Evolutionary conservation across 1,140 invertebrate species (phyloP), one percentile per base, ranked within the genome.

Genomic region (Drosophila bocki): DNA sequence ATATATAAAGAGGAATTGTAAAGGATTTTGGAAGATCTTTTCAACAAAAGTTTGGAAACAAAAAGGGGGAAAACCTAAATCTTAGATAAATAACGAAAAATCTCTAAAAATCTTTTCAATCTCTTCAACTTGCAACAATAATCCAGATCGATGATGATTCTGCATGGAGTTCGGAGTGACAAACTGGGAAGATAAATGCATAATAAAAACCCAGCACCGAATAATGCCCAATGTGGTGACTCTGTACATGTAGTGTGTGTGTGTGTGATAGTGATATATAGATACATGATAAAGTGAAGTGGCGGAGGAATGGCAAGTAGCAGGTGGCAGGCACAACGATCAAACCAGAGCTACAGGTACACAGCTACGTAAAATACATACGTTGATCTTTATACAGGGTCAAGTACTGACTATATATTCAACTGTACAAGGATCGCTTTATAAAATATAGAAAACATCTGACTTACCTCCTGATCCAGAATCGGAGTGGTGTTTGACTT

Each of bases 391-490:
- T 80, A 63, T 65, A 81, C 47, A 75, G 62, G 78, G 42, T 72
- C 39, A 33, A 53, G 44, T 63, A 64, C 32, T 50, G 41, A 57
- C 51, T 69, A 42, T 56, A 56, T 39, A n/a, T 22, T 48, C 9
- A 72, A 37, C 54, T 72, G 70, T 60, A 72, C 68, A 72, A 33
- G 39, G 64, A 67, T 69, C 53, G 44, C 53, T 37, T 50, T 32
- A 17, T 29, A n/a, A 22, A 32, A 15, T 22, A 39, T n/a, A 12
- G 12, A 19, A 9, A 19, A 9, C 3, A 0, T 3, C 1, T 0
- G 7, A 80, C 93, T 94, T 92, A 95, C 95, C 94, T 96, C 95
- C 79, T 95, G 94, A 91, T 96, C 95, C 67, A 96, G 90, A 91
- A 95, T 94, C 39, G 94, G 94, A 47, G 95, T 94, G 39, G 92